phyloP scores from a whole-genome alignment of 1,140 invertebrate species.

The Drosophila lini region DNA sequence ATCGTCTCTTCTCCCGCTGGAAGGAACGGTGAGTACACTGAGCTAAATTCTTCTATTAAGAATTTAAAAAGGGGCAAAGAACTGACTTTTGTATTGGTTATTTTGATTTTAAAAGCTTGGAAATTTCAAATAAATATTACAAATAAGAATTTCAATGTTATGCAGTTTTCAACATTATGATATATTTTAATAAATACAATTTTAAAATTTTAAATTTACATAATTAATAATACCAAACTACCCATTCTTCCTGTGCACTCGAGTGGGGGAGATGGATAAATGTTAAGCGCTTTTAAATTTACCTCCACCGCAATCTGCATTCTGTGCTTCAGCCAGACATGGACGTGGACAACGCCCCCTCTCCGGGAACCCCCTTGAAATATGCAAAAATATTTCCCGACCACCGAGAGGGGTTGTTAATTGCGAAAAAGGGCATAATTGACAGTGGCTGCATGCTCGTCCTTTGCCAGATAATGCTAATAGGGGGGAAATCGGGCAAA shows the following conservation, averaged over 20 bases:
- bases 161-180: no score
- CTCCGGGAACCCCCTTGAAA: constrained; percentile 2
- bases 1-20: constrained; percentile 89
- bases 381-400: constrained; percentile 70
- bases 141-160: no score
- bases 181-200: not conserved
- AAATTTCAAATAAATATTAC: no score
- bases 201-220: not conserved
- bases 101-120: no score
- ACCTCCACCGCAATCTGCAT: constrained; percentile 57
- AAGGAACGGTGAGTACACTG: constrained; percentile 86
- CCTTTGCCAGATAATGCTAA: constrained; percentile 63
- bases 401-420: constrained; percentile 58
- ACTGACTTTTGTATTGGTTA: no score
- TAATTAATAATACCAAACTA: not conserved
- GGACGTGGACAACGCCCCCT: constrained; percentile 5
- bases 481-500: constrained; percentile 27
- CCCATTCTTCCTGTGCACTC: not conserved
- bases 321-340: constrained; percentile 25
- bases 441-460: constrained; percentile 58
- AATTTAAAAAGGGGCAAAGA: no score
- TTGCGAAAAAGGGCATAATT: constrained; percentile 74
- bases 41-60: no score
- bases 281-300: constrained; percentile 65
- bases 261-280: constrained; percentile 32